These are phyloP conservation scores for Poeciliopsis turrubarensis DNA, from an alignment of 2,113 vertebrate genomes.

Conservation along the genomic window DNA sequence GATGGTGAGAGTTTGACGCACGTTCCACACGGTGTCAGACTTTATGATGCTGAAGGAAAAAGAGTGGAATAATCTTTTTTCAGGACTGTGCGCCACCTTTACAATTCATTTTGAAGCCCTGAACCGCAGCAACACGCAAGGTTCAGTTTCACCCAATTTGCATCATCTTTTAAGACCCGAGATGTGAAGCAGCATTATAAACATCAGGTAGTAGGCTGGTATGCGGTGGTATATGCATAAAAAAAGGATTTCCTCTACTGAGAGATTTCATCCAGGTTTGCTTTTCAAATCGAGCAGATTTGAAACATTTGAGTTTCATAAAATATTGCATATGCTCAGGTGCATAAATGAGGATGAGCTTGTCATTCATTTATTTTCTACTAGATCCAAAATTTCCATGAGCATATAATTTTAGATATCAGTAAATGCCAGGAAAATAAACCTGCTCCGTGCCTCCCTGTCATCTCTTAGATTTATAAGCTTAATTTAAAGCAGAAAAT, in stretches of 20 bases:
- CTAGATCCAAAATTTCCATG: background rate
- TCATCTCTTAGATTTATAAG: background rate
- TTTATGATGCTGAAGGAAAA: slow-evolving; percentile 17
- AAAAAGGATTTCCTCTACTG: too few relatives aligned
- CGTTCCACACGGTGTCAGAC: slow-evolving; percentile 1
- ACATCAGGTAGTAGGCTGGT: background rate
- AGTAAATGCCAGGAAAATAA: too few relatives aligned
- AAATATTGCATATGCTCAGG: background rate
- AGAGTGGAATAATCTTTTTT: slow-evolving; percentile 14
- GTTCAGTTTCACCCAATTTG: slow-evolving; percentile 14
- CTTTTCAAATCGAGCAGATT: too few relatives aligned
- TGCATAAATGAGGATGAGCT: background rate
- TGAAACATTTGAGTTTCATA: too few relatives aligned
- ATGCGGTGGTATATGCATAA: too few relatives aligned
- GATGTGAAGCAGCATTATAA: slow-evolving; percentile 25
- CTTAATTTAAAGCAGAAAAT: slow-evolving; percentile 34
- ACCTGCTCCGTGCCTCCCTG: too few relatives aligned
- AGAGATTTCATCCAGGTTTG: too few relatives aligned
- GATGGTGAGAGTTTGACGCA: slow-evolving; percentile 12
- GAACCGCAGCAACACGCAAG: background rate
- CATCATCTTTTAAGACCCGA: slow-evolving; percentile 19
- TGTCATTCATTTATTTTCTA: background rate
- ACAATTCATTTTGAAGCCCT: background rate
- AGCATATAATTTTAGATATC: background rate
- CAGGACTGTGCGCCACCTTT: slow-evolving; percentile 10